Evolutionary conservation across 2,113 vertebrate genomes (phyloP).

Genomic region (Polypterus senegalus): DNA sequence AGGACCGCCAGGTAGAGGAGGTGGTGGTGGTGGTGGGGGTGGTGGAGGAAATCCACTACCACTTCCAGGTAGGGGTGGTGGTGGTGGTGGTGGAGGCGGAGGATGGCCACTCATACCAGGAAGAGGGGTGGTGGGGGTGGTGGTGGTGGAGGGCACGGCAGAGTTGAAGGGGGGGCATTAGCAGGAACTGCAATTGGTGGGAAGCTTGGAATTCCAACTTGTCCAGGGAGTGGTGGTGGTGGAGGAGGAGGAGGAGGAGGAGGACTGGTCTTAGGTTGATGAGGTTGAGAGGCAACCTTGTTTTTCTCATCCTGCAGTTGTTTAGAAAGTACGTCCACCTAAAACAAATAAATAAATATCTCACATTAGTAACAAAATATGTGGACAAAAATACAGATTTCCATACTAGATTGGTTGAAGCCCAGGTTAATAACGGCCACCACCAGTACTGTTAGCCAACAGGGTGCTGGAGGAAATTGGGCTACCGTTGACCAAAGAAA

Average conservation of each 20-base stretch:
- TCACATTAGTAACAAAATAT: too few relatives aligned
- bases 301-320: constrained; percentile 62
- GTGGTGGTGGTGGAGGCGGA: constrained; percentile 22
- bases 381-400: too few relatives aligned
- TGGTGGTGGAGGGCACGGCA: constrained; percentile 23
- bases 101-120: constrained; percentile 6
- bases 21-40: neutral
- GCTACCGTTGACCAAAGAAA: neutral
- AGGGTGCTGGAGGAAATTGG: too few relatives aligned
- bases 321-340: constrained; percentile 61
- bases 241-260: constrained; percentile 26
- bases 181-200: constrained; percentile 14
- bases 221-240: constrained; percentile 28
- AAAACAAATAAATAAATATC: too few relatives aligned
- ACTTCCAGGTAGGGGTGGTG: constrained; percentile 24
- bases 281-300: constrained; percentile 38
- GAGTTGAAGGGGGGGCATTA: neutral
- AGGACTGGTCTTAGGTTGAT: constrained; percentile 15
- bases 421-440: too few relatives aligned
- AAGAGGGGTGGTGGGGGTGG: constrained; percentile 13
- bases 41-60: constrained; percentile 10
- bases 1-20: constrained; percentile 27
- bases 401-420: too few relatives aligned
- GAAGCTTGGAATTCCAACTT: constrained; percentile 13
- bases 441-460: too few relatives aligned